These are phyloP conservation scores for Celastrina argiolus DNA, from an alignment of 2,888 invertebrate genomes.

Conservation along the genomic window DNA sequence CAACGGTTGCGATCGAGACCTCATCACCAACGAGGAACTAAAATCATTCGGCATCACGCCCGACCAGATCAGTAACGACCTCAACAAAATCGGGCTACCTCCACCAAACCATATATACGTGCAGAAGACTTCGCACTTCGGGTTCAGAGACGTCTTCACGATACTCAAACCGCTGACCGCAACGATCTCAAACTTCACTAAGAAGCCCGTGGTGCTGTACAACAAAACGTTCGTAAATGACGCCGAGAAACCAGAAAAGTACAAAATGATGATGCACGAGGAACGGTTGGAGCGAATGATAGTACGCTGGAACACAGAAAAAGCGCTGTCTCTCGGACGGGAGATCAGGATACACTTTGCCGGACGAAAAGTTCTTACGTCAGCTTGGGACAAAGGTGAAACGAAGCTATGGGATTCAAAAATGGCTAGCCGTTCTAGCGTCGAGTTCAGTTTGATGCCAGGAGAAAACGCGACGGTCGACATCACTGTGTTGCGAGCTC, in stretches of 20 bases:
- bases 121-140: conserved; percentile 6
- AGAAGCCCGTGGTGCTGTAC: background rate
- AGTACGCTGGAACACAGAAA: background rate
- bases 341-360: conserved; percentile 6
- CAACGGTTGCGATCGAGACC: background rate
- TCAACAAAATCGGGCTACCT: background rate
- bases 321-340: background rate
- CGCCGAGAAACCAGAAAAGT: background rate
- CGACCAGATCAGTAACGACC: background rate
- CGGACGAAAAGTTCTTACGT: background rate
- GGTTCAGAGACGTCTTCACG: background rate
- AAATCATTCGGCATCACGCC: background rate
- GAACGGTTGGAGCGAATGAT: conserved; percentile 1
- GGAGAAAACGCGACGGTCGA: background rate
- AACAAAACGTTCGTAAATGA: background rate
- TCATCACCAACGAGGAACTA: conserved; percentile 11
- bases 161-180: background rate
- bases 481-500: background rate
- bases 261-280: background rate
- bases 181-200: background rate
- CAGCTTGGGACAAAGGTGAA: conserved; percentile 1
- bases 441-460: background rate
- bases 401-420: background rate
- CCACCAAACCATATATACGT: background rate
- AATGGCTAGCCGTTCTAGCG: background rate